Base-by-base conservation (phyloP, 2,113 vertebrate species). In the Misgurnus anguillicaudatus region DNA sequence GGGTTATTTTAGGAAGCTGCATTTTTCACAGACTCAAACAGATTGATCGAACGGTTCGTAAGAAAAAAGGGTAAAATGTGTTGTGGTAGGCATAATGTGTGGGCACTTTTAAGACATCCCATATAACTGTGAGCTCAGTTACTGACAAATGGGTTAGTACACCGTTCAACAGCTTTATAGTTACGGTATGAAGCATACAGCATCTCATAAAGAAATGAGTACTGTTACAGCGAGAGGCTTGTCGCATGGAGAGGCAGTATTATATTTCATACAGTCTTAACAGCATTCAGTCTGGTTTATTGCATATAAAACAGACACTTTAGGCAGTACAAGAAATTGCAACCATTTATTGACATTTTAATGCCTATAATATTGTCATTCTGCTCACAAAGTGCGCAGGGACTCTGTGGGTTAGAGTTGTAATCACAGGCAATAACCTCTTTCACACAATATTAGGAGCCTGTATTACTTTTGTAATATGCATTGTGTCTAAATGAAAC, bases 1-100 rank as follows among this genome's bases (percentile, higher is more conserved):
- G 71, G 51, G n/a, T 67, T 75, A 67, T 75, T 80, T 80, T 73
- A 57, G 41, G 71, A 60, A 51, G 21, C 14, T 39, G 39, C 39
- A 19, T 72, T 45, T 51, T 72, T 57, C 36, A 74, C 42, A 69
- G 60, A 62, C 45, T 48, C 55, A 36, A 71, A 66, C 17, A 53
- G 57, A 62, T 36, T 72, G 66, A 61, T 69, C 5, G 53, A 69
- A 24, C 13, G 14, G 19, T 58, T 58, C 38, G 14, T 53, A 57
- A 77, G 21, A 42, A 6, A 48, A 64, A 63, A 19, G 3, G 13
- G 21, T 36, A n/a, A 41, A 75, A 64, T n/a, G 21, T 64, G 11
- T 38, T 61, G n/a, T 39, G 38, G n/a, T 47, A 14, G 45, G 31
- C 5, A 31, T 41, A 39, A 19, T 48, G 60, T 64, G 21, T 38